Conservation (phyloP, 2,888 invertebrate species). For the Cryptocheilus praepositus region DNA sequence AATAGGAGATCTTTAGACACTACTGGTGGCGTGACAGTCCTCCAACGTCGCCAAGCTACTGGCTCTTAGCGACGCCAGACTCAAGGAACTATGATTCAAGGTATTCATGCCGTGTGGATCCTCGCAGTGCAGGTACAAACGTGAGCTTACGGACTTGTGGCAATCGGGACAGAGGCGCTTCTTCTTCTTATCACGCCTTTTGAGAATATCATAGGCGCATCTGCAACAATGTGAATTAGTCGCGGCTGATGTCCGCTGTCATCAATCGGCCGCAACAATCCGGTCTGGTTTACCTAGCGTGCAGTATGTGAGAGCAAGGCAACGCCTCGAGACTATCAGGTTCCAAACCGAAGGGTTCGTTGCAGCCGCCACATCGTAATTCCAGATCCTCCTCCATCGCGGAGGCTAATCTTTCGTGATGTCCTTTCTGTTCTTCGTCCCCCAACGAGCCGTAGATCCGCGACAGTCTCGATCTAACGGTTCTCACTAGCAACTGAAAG, state of each 20-base stretch:
- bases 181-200: constrained; percentile 80
- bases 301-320: constrained; percentile 91
- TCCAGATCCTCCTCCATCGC: constrained; percentile 83
- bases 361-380: constrained; percentile 88
- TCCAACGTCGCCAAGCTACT: constrained; percentile 73
- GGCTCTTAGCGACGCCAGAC: constrained; percentile 73
- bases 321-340: constrained; percentile 86
- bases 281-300: constrained; percentile 81
- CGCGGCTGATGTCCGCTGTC: no score
- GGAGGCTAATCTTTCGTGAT: constrained; percentile 84
- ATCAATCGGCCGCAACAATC: no score
- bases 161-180: constrained; percentile 84
- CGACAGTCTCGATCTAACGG: constrained; percentile 86
- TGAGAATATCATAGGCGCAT: constrained; percentile 82
- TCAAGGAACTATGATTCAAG: constrained; percentile 75
- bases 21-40: constrained; percentile 73
- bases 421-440: constrained; percentile 86
- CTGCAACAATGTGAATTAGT: constrained; percentile 66
- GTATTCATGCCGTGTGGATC: constrained; percentile 72
- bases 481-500: constrained; percentile 84
- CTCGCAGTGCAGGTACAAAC: constrained; percentile 79
- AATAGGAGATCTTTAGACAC: constrained; percentile 61
- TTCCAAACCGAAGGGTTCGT: constrained; percentile 85
- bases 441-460: constrained; percentile 89
- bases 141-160: constrained; percentile 81